Conservation (phyloP, 2,797 vertebrate genomes). For the Xenopus petersii region DNA sequence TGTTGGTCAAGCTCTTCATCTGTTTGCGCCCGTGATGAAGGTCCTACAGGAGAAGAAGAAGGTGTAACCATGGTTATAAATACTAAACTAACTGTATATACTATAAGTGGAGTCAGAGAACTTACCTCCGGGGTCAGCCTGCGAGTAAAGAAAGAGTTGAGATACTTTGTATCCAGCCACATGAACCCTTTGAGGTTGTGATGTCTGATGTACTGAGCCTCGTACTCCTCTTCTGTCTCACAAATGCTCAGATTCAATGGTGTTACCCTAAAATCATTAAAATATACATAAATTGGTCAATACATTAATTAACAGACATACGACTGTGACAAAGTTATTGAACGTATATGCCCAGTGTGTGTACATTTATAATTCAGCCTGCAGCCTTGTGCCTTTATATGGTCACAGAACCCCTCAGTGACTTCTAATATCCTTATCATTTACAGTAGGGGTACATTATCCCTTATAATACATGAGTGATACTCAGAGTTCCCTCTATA, state of each 20-base stretch:
- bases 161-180: constrained; percentile 96
- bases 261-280: constrained; percentile 77
- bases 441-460: no score
- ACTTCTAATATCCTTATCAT: no score
- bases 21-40: constrained; percentile 91
- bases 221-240: constrained; percentile 97
- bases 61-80: no score
- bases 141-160: constrained; percentile 97
- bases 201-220: constrained; percentile 88
- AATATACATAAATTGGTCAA: neutral
- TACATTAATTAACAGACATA: no score
- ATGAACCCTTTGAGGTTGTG: constrained; percentile 97
- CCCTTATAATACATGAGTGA: no score
- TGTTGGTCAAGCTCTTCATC: constrained; percentile 97
- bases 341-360: no score
- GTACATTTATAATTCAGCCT: no score
- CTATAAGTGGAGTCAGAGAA: neutral
- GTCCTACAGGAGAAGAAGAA: constrained; percentile 68
- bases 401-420: no score
- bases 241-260: constrained; percentile 89
- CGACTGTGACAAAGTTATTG: no score
- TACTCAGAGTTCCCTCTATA: no score
- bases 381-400: no score
- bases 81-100: no score
- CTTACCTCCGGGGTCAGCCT: constrained; percentile 92